A percentile compares a stretch with the other conserved stretches of the same genome.
These are phyloP conservation scores for Anomalospiza imberbis DNA, from an alignment of 2,797 vertebrate genomes.

Conservation along the genomic window DNA sequence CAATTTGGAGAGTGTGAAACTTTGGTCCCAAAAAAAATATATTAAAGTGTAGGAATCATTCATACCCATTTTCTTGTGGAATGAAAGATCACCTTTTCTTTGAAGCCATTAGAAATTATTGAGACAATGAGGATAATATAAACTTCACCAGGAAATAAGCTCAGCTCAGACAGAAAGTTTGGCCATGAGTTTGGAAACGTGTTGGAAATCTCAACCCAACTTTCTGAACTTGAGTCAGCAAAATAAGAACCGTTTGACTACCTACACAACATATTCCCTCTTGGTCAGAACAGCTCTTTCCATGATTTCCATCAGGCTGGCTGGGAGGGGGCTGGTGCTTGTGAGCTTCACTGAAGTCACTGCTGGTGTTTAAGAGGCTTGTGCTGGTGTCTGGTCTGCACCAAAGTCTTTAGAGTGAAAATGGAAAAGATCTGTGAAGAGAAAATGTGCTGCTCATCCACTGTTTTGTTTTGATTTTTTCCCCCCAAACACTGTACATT, in stretches of 20 bases:
- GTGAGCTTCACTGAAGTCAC: background rate
- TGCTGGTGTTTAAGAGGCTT: background rate
- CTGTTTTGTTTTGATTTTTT: background rate
- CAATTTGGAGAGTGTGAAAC: background rate
- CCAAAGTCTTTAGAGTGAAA: background rate
- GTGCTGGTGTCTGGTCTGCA: background rate
- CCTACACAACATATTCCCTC: background rate
- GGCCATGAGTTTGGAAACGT: background rate
- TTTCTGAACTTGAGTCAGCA: background rate
- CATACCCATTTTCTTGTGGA: background rate
- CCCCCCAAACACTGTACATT: rapidly evolving
- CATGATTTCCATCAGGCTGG: background rate
- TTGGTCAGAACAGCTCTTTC: background rate
- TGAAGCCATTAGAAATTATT: background rate
- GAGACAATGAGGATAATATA: background rate
- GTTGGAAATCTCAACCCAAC: background rate
- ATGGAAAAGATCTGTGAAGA: background rate
- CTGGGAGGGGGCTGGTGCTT: background rate
- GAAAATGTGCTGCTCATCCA: background rate
- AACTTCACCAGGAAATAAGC: background rate
- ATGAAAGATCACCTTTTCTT: background rate
- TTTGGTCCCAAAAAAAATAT: background rate
- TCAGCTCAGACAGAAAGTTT: background rate
- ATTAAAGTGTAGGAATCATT: background rate
- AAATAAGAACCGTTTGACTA: background rate